Conservation (phyloP, 1,140 invertebrate species). For the Arctopsyche grandis region DNA sequence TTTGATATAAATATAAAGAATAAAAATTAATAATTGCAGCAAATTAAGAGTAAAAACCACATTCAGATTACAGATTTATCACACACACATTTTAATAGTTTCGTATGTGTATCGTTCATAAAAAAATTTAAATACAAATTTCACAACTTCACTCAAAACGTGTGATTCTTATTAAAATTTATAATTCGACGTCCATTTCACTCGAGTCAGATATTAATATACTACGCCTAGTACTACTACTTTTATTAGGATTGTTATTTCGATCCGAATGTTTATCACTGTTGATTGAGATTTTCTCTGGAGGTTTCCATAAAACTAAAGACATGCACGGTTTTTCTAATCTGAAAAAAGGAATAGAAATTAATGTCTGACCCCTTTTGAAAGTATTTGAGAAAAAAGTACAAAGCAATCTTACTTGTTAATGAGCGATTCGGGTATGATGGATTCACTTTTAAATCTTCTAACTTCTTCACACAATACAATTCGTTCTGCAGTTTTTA, state of each 20-base stretch:
- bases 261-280: constrained; percentile 24
- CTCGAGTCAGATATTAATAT: constrained; percentile 38
- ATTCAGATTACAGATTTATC: no score
- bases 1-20: no score
- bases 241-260: constrained; percentile 42
- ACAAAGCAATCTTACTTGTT: constrained; percentile 63
- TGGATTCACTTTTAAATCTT: constrained; percentile 69
- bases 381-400: constrained; percentile 17
- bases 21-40: no score
- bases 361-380: no score
- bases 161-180: neutral
- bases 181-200: constrained; percentile 51
- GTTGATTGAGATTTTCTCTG: constrained; percentile 62
- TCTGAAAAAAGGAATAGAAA: constrained; percentile 54
- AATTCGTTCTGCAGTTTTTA: constrained; percentile 68
- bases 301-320: constrained; percentile 80
- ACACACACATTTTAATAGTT: no score
- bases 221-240: constrained; percentile 37
- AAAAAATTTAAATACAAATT: no score
- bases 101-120: no score
- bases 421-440: constrained; percentile 70
- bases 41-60: no score
- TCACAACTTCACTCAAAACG: no score
- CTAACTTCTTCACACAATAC: constrained; percentile 77
- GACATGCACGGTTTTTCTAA: constrained; percentile 79